Conservation (phyloP, 2,888 invertebrate species). For the Hipparchia sbordonii region DNA sequence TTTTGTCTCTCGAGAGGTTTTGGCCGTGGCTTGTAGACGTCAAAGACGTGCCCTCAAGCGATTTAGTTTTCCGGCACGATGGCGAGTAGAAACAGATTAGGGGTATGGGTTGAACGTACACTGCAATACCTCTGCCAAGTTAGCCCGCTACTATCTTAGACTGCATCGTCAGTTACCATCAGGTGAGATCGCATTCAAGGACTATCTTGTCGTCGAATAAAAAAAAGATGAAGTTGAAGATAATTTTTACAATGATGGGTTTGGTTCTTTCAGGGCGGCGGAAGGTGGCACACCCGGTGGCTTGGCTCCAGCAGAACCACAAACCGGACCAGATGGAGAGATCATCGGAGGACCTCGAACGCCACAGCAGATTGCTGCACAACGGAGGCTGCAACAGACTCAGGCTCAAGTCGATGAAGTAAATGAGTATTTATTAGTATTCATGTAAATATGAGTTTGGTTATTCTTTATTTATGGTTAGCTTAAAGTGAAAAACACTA, state of each 20-base stretch:
- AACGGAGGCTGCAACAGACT: constrained; percentile 90
- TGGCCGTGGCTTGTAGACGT: too few species aligned
- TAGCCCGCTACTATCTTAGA: too few species aligned
- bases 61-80: too few species aligned
- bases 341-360: constrained; percentile 94
- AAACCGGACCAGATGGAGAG: constrained; percentile 76
- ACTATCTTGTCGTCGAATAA: too few species aligned
- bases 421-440: constrained; percentile 23
- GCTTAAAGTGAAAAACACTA: too few species aligned
- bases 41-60: too few species aligned
- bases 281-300: constrained; percentile 75
- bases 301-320: constrained; percentile 85
- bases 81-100: too few species aligned
- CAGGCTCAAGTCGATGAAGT: constrained; percentile 94
- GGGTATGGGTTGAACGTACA: too few species aligned
- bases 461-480: too few species aligned
- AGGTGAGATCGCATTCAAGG: too few species aligned
- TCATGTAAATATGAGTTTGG: neutral
- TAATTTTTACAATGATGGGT: neutral
- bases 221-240: neutral
- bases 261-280: constrained; percentile 61
- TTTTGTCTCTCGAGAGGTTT: neutral
- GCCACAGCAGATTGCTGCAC: constrained; percentile 92
- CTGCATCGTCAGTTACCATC: too few species aligned
- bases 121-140: too few species aligned